Conservation (phyloP, 1,140 invertebrate species). For the Maconellicoccus hirsutus region DNA sequence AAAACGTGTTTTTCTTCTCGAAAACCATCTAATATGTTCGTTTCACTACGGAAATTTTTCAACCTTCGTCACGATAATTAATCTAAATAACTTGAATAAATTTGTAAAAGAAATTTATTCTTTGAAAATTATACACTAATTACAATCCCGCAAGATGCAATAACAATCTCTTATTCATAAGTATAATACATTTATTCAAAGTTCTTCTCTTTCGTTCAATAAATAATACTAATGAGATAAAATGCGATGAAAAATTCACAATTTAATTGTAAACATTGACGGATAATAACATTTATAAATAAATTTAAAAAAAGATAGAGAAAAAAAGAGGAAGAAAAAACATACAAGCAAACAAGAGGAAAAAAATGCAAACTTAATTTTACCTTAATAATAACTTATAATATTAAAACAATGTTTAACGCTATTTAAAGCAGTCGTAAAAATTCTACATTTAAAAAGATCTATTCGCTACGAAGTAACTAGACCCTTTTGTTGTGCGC, state of each 20-base stretch:
- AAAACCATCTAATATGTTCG: too few species aligned
- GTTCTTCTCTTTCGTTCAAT: slow-evolving; percentile 10
- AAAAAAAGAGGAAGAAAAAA: background rate
- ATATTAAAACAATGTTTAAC: slow-evolving; percentile 6
- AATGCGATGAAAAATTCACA: slow-evolving; percentile 17
- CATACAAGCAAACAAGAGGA: slow-evolving; percentile 2
- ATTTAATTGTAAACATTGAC: slow-evolving; percentile 14
- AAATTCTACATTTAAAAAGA: slow-evolving; percentile 2
- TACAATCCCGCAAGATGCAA: slow-evolving; percentile 20
- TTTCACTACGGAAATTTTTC: too few species aligned
- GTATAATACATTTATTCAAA: slow-evolving; percentile 13
- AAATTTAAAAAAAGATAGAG: background rate
- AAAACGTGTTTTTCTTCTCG: too few species aligned
- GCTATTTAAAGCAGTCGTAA: slow-evolving; percentile 14
- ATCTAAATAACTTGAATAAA: background rate
- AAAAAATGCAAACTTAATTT: slow-evolving; percentile 11
- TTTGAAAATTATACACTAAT: slow-evolving; percentile 22
- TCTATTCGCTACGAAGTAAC: background rate
- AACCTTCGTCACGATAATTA: too few species aligned
- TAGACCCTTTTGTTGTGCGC: background rate
- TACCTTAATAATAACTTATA: background rate
- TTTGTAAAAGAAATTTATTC: slow-evolving; percentile 20
- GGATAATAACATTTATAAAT: background rate
- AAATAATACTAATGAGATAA: slow-evolving; percentile 18
- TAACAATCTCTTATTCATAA: slow-evolving; percentile 9